Evolutionary conservation across 1,140 invertebrate species (phyloP).

Genomic region (Cherax destructor): DNA sequence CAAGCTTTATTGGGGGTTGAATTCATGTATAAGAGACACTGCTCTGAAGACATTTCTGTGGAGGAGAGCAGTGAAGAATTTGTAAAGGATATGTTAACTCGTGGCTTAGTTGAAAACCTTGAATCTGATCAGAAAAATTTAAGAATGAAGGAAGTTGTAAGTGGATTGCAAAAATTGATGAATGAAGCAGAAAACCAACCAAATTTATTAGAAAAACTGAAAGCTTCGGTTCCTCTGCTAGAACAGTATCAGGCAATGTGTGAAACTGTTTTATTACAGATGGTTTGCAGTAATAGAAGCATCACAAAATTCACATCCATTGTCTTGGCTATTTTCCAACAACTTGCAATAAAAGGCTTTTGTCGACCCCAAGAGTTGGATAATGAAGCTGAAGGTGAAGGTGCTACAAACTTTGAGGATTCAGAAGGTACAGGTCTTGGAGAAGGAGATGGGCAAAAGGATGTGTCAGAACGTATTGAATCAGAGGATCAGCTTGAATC

Average conservation of each 20-base stretch:
- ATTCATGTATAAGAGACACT: conserved; percentile 41
- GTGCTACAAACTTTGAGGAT: conserved; percentile 77
- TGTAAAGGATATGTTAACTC: conserved; percentile 28
- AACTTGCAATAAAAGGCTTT: conserved; percentile 93
- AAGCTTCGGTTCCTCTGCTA: conserved; percentile 81
- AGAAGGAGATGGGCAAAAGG: conserved; percentile 94
- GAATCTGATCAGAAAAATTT: conserved; percentile 30
- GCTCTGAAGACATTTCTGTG: not conserved
- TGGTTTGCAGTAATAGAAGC: conserved; percentile 84
- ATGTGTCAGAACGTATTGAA: conserved; percentile 96
- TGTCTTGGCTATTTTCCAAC: conserved; percentile 88
- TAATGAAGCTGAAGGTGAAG: conserved; percentile 78
- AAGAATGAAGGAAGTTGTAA: conserved; percentile 21
- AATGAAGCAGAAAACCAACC: conserved; percentile 35
- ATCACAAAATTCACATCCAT: conserved; percentile 90
- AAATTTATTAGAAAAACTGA: conserved; percentile 27
- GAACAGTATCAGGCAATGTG: conserved; percentile 85
- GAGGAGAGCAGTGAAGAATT: not conserved
- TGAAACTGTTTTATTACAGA: conserved; percentile 86
- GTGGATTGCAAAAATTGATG: conserved; percentile 21
- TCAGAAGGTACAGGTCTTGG: conserved; percentile 85
- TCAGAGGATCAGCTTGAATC: conserved; percentile 96
- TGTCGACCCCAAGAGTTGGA: conserved; percentile 89
- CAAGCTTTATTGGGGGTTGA: conserved; percentile 43
- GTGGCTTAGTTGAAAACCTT: conserved; percentile 29